phyloP scores from a whole-genome alignment of 1,140 invertebrate genomes.

The Leucophenga varia region DNA sequence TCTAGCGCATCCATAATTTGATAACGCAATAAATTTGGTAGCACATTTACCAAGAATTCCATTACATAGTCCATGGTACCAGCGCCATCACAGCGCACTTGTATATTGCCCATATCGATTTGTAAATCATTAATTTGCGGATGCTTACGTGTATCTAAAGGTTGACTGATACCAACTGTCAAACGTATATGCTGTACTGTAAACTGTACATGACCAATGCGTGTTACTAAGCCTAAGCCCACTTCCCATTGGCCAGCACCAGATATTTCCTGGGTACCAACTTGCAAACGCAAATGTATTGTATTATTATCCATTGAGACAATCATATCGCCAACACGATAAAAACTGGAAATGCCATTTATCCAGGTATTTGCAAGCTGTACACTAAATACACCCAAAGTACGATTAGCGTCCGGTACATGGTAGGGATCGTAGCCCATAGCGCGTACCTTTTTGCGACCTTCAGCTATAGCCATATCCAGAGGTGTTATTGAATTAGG shows the following conservation, averaged over 20 bases:
- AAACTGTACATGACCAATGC: constrained; percentile 71
- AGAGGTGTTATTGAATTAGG: constrained; percentile 84
- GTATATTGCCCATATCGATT: constrained; percentile 80
- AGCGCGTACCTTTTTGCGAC: constrained; percentile 68
- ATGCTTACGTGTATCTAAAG: constrained; percentile 72
- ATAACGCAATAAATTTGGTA: constrained; percentile 79
- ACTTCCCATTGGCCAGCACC: constrained; percentile 79
- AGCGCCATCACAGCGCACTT: constrained; percentile 72
- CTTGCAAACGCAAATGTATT: constrained; percentile 61
- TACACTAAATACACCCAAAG: constrained; percentile 67
- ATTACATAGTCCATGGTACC: constrained; percentile 79
- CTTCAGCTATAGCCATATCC: constrained; percentile 76
- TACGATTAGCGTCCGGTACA: constrained; percentile 70
- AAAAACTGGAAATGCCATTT: constrained; percentile 76
- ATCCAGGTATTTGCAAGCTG: constrained; percentile 73
- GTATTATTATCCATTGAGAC: constrained; percentile 72
- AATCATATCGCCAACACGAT: constrained; percentile 76
- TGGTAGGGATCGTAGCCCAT: constrained; percentile 74
- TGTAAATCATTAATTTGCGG: constrained; percentile 72
- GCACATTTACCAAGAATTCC: constrained; percentile 74
- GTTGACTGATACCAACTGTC: constrained; percentile 68
- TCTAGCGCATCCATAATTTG: constrained; percentile 83
- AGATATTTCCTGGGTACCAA: constrained; percentile 75
- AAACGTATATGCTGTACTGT: constrained; percentile 73
- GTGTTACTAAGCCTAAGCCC: constrained; percentile 66